Conservation (phyloP, 2,888 invertebrate genomes). For the Mantis religiosa region DNA sequence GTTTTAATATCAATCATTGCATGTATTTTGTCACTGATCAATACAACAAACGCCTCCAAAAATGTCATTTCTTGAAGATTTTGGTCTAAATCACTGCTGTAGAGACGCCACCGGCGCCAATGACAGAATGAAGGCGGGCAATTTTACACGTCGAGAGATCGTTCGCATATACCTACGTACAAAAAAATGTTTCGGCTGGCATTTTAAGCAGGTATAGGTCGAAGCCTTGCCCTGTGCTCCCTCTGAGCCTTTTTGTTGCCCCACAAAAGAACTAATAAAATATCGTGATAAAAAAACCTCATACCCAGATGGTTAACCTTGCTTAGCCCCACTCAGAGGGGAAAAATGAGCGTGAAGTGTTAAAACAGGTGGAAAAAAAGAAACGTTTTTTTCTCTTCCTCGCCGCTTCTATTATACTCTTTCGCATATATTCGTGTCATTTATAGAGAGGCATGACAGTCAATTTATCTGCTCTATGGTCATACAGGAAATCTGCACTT, state of each 20-base stretch:
- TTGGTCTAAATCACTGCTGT: no score
- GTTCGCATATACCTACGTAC: neutral
- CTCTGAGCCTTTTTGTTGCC: neutral
- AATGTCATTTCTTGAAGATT: no score
- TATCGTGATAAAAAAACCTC: conserved; percentile 9
- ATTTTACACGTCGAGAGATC: conserved; percentile 13
- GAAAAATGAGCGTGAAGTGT: conserved; percentile 1
- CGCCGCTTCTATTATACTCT: neutral
- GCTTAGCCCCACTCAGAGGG: neutral
- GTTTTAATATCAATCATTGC: no score
- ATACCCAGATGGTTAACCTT: conserved; percentile 9
- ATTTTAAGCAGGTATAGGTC: conserved; percentile 5
- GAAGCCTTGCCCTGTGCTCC: neutral
- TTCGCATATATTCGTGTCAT: neutral
- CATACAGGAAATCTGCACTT: no score
- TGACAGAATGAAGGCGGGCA: neutral
- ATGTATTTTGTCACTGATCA: no score
- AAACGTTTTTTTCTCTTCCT: no score
- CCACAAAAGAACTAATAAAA: conserved; percentile 13
- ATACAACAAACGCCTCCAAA: no score
- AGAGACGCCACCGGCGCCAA: no score
- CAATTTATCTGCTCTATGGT: no score
- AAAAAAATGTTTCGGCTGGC: neutral
- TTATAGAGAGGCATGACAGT: no score
- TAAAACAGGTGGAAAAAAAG: neutral